Evolutionary conservation across 2,797 vertebrate genomes (phyloP).

Genomic region (Coracias cyanogaster): DNA sequence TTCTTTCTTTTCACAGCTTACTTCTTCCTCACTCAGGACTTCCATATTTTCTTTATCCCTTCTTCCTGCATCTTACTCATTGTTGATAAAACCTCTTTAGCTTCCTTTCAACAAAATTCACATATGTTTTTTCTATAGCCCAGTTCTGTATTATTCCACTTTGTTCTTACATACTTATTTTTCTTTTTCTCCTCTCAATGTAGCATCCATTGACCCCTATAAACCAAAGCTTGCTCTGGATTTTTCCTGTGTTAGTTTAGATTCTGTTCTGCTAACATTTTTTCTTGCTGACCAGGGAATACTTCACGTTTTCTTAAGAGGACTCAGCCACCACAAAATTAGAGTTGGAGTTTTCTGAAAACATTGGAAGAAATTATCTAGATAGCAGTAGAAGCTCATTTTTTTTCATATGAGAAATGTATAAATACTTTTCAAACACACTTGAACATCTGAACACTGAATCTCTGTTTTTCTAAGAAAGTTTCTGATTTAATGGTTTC

Average conservation of each 20-base stretch:
- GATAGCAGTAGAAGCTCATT: not conserved
- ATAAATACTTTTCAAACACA: not conserved
- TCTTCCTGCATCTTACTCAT: not conserved
- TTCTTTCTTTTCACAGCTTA: not conserved
- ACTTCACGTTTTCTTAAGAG: not conserved
- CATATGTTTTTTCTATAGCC: not conserved
- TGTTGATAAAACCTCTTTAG: not conserved
- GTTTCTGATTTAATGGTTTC: not conserved
- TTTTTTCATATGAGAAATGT: not conserved
- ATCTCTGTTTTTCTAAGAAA: not conserved
- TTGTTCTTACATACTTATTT: not conserved
- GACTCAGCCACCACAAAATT: not conserved
- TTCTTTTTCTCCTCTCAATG: not conserved
- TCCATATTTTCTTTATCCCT: not conserved
- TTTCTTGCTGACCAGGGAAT: not conserved
- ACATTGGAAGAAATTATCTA: not conserved
- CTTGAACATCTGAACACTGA: not conserved
- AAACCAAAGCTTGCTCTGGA: not conserved
- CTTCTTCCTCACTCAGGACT: not conserved
- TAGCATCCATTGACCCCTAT: not conserved
- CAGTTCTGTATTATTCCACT: not conserved
- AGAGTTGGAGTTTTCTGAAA: not conserved
- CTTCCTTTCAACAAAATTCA: not conserved
- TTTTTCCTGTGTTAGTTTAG: not conserved
- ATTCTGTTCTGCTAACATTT: not conserved